A percentile compares a stretch with the other conserved stretches of the same genome.
Evolutionary conservation across 2,888 invertebrate species (phyloP).

Genomic region (Lacanobia oleracea): DNA sequence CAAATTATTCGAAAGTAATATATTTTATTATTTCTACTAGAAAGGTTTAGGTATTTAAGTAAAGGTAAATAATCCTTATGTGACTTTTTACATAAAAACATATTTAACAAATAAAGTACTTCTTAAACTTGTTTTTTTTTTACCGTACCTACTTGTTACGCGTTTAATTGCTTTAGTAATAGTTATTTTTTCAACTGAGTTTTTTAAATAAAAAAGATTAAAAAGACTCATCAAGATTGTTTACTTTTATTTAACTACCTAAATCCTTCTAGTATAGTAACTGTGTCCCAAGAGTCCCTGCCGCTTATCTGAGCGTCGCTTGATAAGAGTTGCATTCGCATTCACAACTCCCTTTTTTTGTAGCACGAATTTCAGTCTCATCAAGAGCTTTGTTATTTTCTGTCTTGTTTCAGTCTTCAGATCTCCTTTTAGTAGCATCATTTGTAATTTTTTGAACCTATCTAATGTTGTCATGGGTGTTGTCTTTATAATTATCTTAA

Average conservation of each 20-base stretch:
- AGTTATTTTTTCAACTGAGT: too few relatives aligned
- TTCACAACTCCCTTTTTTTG: slow-evolving; percentile 13
- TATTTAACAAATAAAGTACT: too few relatives aligned
- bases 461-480: slow-evolving; percentile 4
- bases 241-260: too few relatives aligned
- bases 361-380: slow-evolving; percentile 44
- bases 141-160: too few relatives aligned
- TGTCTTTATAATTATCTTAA: background rate
- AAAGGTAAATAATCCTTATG: too few relatives aligned
- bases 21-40: background rate
- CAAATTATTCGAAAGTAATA: background rate
- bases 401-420: slow-evolving; percentile 62
- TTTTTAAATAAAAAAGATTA: too few relatives aligned
- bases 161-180: too few relatives aligned
- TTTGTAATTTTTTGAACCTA: slow-evolving; percentile 70
- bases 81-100: too few relatives aligned
- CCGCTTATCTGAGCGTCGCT: slow-evolving; percentile 10
- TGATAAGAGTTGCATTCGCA: slow-evolving; percentile 36
- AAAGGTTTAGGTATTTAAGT: too few relatives aligned
- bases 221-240: too few relatives aligned
- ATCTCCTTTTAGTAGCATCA: slow-evolving; percentile 76
- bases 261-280: background rate
- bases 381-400: slow-evolving; percentile 67
- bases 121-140: too few relatives aligned
- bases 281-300: slow-evolving; percentile 10